These are phyloP conservation scores for Diadophis punctatus DNA, from an alignment of 2,113 vertebrate species.

Conservation along the genomic window DNA sequence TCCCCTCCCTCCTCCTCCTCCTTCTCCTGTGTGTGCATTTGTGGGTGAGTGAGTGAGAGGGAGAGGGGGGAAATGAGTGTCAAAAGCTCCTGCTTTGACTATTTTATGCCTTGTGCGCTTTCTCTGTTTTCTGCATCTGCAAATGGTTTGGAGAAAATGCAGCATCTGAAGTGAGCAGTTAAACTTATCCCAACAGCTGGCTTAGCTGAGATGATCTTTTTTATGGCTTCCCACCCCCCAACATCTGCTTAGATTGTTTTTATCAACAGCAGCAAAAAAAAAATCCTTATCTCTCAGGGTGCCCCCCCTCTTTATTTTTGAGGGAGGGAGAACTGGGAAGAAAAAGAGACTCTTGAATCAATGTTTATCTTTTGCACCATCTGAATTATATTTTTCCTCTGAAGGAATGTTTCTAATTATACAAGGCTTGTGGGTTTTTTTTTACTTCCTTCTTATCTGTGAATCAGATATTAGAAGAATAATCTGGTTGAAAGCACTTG, in stretches of 20 bases:
- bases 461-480: background rate
- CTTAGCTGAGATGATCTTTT: background rate
- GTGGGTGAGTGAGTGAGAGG: slow-evolving; percentile 1
- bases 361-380: background rate
- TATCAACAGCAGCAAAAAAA: slow-evolving; percentile 33
- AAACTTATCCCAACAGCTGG: slow-evolving; percentile 46
- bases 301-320: fast-evolving
- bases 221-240: background rate
- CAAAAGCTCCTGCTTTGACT: slow-evolving; percentile 8
- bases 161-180: slow-evolving; percentile 38
- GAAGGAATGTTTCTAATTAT: fast-evolving
- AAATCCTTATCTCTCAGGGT: background rate
- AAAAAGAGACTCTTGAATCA: background rate
- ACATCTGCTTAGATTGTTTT: slow-evolving; percentile 28
- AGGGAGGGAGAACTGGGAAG: slow-evolving; percentile 4
- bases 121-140: slow-evolving; percentile 37
- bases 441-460: background rate
- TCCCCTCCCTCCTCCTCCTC: slow-evolving; percentile 58
- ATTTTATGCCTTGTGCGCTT: slow-evolving; percentile 14
- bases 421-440: background rate
- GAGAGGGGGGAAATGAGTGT: background rate
- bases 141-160: slow-evolving; percentile 53
- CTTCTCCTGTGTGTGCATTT: slow-evolving; percentile 34
- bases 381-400: background rate
- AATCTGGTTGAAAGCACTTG: background rate